Evolutionary conservation across 2,113 vertebrate genomes (phyloP).

Genomic region (Neolamprologus variostigma): DNA sequence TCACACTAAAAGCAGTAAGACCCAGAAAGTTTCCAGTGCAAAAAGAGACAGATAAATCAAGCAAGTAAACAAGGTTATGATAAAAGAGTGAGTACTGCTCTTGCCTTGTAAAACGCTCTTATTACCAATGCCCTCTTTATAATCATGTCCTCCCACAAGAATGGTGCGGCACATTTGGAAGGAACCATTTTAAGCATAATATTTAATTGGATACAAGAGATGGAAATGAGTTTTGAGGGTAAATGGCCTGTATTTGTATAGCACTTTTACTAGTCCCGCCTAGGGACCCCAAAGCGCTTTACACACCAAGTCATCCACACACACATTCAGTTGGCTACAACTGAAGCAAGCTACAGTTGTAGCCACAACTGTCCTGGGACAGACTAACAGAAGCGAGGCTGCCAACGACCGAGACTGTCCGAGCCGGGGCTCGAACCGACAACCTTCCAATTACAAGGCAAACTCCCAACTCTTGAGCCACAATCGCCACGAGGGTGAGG

Average conservation of each 20-base stretch:
- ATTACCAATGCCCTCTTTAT: neutral
- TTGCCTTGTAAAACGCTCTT: neutral
- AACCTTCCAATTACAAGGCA: fast-evolving
- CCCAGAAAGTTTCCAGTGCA: neutral
- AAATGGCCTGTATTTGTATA: neutral
- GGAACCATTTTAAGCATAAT: neutral
- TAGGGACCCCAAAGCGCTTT: neutral
- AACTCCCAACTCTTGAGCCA: neutral
- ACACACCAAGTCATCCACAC: neutral
- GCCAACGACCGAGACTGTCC: neutral
- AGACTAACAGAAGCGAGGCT: fast-evolving
- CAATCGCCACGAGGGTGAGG: neutral
- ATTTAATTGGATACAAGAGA: neutral
- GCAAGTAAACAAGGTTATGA: neutral
- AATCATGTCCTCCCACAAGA: neutral
- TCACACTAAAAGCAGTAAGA: neutral
- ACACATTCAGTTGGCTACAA: neutral
- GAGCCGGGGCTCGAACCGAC: neutral
- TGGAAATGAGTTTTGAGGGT: neutral
- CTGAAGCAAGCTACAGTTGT: neutral
- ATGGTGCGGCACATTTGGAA: neutral
- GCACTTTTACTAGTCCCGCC: neutral
- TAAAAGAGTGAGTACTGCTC: neutral
- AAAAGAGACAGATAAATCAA: neutral
- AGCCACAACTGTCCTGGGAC: neutral